Base-by-base conservation (phyloP, 2,797 vertebrate species). In the Melopsittacus undulatus region DNA sequence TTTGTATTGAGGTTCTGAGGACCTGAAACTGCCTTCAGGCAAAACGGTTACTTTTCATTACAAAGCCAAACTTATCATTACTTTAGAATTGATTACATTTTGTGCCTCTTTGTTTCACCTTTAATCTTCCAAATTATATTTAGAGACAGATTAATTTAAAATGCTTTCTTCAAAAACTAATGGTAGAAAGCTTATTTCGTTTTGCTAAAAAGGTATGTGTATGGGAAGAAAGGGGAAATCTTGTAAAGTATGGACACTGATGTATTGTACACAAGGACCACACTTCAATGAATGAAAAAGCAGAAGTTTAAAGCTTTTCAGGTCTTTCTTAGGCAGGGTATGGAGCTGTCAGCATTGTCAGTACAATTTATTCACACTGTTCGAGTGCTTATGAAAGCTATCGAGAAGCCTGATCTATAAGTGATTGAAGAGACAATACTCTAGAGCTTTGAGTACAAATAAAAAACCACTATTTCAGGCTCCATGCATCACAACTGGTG, bases 341-440 rank as follows among this genome's bases (percentile, higher is more conserved):
- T 95, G 87, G 90, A 95, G 85, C 91, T 94, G 94, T 95, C 94
- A 96, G 69, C 40, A 43, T 90, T 94, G 91, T 94, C 94, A 92
- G 93, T 89, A 84, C 87, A 92, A 97, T 97, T 96, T 96, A 97
- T 96, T 97, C 96, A 96, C 95, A 89, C 81, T 85, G 79, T 96
- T 96, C 91, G 90, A 95, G 95, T 86, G 82, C 91, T 96, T 96
- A 92, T 94, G 94, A 97, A 96, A 96, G 94, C 92, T 96, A 94
- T 92, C 87, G 92, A 96, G 86, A 80, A 92, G 94, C 30, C 72
- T 92, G 85, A 92, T 96, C 85, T 95, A 92, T 94, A 96, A 94
- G 90, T 89, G 91, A 92, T 89, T 96, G 95, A 96, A 93, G 83
- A 97, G 90, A 97, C 95, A 97, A 95, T 95, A 79, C 95, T 96